Base-by-base conservation (phyloP, 2,888 invertebrate species). In the Pristionchus fissidentatus region DNA sequence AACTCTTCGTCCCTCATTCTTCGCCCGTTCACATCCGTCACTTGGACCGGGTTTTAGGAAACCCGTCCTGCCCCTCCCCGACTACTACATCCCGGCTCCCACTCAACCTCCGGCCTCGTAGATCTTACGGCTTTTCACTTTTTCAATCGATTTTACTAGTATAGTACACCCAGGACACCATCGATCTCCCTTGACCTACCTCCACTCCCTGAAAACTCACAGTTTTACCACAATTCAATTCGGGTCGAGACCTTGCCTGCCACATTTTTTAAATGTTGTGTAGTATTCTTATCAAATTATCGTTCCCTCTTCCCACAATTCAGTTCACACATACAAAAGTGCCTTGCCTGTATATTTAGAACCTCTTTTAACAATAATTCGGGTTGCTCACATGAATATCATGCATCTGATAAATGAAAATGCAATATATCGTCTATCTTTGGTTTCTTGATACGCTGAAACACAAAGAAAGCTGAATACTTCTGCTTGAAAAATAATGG, bases 1-100 rank as follows among this genome's bases (percentile, higher is more conserved):
- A 22, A 85, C 87, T 2, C 83, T 88, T 19, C 84, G 87, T 1
- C 88, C 88, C 7, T 85, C 86, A 2, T 86, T 85, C 81, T 88
- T 87, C 87, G 85, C 89, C n/a, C 84, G 89, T n/a, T 84, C 88
- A 13, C 87, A 88, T 82, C 89, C 90, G 0, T 83, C 86, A 0
- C 84, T 90, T 8, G 90, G 87, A 7, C 90, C 90, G 0, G 90
- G 90, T 22, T 90, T 90, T 84, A 81, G 90, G n/a, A 90, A 90
- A 75, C 87, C 88, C 0, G 84, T 90, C 10, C 87, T 88, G 4
- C 90, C 90, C 22, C 79, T 87, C 22, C 88, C 88, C 3, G 88
- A 88, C 43, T 87, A 84, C 84, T 86, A 80, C 41, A 66, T 88
- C 15, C 79, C 55, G 49, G 75, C 75, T 8, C 75, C 75, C 46